Conservation (phyloP, 2,113 vertebrate species). For the Perognathus longimembris region DNA sequence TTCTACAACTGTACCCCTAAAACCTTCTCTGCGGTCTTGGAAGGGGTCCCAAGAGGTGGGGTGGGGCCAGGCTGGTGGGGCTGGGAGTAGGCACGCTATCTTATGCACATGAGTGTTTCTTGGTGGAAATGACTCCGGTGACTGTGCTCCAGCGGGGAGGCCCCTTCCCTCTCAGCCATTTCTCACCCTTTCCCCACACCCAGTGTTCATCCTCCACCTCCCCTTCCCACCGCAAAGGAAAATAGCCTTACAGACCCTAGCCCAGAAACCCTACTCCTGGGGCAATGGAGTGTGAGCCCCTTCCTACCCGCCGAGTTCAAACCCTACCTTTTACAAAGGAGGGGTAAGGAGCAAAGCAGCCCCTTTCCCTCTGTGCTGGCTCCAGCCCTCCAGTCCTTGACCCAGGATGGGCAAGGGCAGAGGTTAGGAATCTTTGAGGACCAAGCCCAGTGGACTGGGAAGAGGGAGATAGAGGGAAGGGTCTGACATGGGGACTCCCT, state of each 20-base stretch:
- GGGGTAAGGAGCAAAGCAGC: slow-evolving; percentile 70
- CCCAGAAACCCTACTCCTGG: slow-evolving; percentile 73
- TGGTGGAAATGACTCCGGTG: slow-evolving; percentile 73
- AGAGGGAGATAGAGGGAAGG: slow-evolving; percentile 65
- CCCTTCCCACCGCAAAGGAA: slow-evolving; percentile 79
- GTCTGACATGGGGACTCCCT: slow-evolving; percentile 69
- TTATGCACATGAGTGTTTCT: slow-evolving; percentile 80
- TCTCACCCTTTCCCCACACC: slow-evolving; percentile 55
- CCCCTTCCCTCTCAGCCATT: slow-evolving; percentile 57
- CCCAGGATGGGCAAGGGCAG: slow-evolving; percentile 48
- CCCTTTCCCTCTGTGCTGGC: slow-evolving; percentile 63
- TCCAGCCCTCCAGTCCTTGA: slow-evolving; percentile 60
- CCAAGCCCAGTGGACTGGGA: slow-evolving; percentile 76
- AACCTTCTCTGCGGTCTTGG: slow-evolving; percentile 58
- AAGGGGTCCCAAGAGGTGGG: slow-evolving; percentile 53
- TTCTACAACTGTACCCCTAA: slow-evolving; percentile 70
- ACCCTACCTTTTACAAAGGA: slow-evolving; percentile 68
- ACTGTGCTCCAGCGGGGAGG: slow-evolving; percentile 72
- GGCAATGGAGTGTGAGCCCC: slow-evolving; percentile 58
- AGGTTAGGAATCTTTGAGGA: slow-evolving; percentile 73
- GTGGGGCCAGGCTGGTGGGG: slow-evolving; percentile 51
- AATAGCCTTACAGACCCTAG: slow-evolving; percentile 87
- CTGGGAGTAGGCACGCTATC: slow-evolving; percentile 71
- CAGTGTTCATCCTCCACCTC: slow-evolving; percentile 53
- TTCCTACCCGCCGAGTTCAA: slow-evolving; percentile 55